A percentile compares a stretch with the other conserved stretches of the same genome.
phyloP scores from a whole-genome alignment of 2,888 invertebrate genomes.

The Drosophila sordidula region DNA sequence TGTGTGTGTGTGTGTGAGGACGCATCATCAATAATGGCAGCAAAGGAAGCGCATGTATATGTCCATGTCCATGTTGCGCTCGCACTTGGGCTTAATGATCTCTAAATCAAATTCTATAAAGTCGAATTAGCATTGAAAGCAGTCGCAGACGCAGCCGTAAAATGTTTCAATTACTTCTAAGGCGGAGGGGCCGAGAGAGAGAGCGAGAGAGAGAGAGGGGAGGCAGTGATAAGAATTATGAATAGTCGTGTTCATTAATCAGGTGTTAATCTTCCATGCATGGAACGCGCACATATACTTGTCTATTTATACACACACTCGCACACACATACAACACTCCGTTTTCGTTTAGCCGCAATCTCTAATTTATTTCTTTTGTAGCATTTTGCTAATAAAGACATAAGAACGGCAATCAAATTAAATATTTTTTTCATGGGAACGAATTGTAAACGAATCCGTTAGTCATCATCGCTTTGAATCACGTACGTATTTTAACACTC shows the following conservation, averaged over 20 bases:
- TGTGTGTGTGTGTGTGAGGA: constrained; percentile 15
- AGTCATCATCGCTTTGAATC: constrained; percentile 51
- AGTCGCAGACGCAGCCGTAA: constrained; percentile 35
- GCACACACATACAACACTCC: background rate
- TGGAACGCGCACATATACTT: constrained; percentile 16
- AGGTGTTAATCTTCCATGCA: constrained; percentile 70
- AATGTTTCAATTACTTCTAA: constrained; percentile 73
- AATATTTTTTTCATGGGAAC: constrained; percentile 78
- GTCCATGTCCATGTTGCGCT: constrained; percentile 70
- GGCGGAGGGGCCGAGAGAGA: background rate
- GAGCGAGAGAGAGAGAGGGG: constrained; percentile 15
- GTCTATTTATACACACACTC: background rate
- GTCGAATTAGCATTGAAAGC: constrained; percentile 69
- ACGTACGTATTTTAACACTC: background rate
- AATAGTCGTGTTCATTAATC: constrained; percentile 78
- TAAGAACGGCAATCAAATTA: constrained; percentile 81
- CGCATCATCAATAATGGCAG: constrained; percentile 66
- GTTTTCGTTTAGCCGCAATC: constrained; percentile 50
- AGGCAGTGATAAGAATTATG: constrained; percentile 63
- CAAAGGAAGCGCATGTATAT: constrained; percentile 79
- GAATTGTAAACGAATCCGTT: constrained; percentile 68
- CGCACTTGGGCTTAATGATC: constrained; percentile 68
- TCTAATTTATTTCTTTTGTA: constrained; percentile 73
- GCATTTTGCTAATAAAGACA: constrained; percentile 80
- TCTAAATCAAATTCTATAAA: constrained; percentile 65